These are phyloP conservation scores for Nyctibius grandis DNA, from an alignment of 2,797 vertebrate species.

Conservation along the genomic window DNA sequence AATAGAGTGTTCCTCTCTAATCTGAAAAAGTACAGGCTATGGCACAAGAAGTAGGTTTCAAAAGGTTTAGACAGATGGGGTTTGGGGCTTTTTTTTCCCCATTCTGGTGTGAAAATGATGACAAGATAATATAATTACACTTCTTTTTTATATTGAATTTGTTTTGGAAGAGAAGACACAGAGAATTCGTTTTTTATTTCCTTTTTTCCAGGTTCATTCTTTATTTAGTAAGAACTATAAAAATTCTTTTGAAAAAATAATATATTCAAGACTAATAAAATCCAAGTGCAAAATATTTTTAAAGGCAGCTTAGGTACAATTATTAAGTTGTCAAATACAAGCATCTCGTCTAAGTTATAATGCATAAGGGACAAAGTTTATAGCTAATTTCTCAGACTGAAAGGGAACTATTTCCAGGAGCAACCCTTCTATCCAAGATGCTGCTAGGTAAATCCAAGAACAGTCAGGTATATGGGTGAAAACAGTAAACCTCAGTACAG, in stretches of 20 bases:
- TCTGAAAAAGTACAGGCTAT: neutral
- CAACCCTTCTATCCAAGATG: neutral
- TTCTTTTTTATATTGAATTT: neutral
- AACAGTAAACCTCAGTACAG: neutral
- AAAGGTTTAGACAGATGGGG: neutral
- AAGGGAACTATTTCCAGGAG: neutral
- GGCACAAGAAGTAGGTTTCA: neutral
- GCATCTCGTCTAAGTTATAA: neutral
- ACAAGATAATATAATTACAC: neutral
- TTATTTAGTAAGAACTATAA: neutral
- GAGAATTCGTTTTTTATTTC: neutral
- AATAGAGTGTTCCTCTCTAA: neutral
- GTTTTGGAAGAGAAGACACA: neutral
- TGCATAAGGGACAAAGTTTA: neutral
- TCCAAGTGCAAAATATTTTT: slow-evolving; percentile 23
- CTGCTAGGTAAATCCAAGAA: neutral
- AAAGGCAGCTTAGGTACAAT: neutral
- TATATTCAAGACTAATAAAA: slow-evolving; percentile 1
- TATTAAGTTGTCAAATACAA: slow-evolving; percentile 22
- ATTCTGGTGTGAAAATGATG: neutral
- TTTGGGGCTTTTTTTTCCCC: neutral
- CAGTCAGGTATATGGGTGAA: neutral
- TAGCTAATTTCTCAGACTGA: neutral
- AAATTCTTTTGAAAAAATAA: neutral
- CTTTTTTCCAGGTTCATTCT: neutral